A percentile compares a stretch with the other conserved stretches of the same genome.
Conservation (phyloP, 2,113 vertebrate genomes). For the Elephas maximus region DNA sequence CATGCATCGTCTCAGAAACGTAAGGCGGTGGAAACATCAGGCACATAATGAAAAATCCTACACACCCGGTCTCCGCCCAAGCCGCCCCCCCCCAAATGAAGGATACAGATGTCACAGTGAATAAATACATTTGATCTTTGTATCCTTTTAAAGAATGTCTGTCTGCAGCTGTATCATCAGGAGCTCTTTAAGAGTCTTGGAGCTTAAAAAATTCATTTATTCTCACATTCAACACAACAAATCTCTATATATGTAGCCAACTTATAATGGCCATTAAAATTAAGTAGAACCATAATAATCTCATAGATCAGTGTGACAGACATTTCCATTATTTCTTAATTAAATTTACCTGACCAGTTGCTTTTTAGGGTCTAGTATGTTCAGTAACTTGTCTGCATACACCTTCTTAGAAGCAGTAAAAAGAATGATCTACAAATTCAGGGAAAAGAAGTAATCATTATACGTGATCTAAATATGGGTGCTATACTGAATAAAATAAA, state of each 20-base stretch:
- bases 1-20: slow-evolving; percentile 62
- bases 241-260: slow-evolving; percentile 31
- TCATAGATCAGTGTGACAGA: slow-evolving; percentile 66
- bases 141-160: slow-evolving; percentile 73
- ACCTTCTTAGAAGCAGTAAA: slow-evolving; percentile 99
- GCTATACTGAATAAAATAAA: slow-evolving; percentile 54
- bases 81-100: neutral
- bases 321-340: slow-evolving; percentile 51
- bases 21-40: slow-evolving; percentile 44
- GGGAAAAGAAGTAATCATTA: slow-evolving; percentile 81
- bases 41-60: neutral
- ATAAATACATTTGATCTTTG: slow-evolving; percentile 34
- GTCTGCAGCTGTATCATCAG: slow-evolving; percentile 57
- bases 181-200: slow-evolving; percentile 66
- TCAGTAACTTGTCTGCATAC: slow-evolving; percentile 99
- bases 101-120: slow-evolving; percentile 26
- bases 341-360: slow-evolving; percentile 96
- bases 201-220: slow-evolving; percentile 57
- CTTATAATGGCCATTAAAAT: slow-evolving; percentile 22
- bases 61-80: neutral
- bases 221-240: slow-evolving; percentile 53
- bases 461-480: slow-evolving; percentile 54
- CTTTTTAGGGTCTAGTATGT: slow-evolving; percentile 99
- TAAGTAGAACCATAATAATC: neutral
- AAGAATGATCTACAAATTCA: slow-evolving; percentile 95